Conservation (phyloP, 2,888 invertebrate genomes). For the Temnothorax rugatulus region DNA sequence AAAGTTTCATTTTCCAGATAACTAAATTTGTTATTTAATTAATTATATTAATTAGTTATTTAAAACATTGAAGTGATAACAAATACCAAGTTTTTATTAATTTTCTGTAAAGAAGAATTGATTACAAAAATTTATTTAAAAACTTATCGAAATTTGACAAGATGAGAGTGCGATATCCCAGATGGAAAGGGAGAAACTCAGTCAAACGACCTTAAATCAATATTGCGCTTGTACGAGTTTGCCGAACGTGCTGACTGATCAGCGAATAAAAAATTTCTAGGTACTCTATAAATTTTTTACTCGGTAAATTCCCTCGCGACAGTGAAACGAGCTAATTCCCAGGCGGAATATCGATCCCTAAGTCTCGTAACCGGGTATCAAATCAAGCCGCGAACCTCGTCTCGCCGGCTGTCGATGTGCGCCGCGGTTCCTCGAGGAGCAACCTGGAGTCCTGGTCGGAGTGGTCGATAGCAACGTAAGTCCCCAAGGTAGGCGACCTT, state of each 20-base stretch:
- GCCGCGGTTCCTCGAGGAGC: conserved; percentile 41
- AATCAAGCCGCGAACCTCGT: conserved; percentile 13
- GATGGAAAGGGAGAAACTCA: not conserved
- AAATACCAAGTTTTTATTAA: not conserved
- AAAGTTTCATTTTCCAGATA: not conserved
- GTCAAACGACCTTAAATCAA: not conserved
- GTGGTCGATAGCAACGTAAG: conserved; percentile 21
- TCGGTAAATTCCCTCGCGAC: not conserved
- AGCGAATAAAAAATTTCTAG: not conserved
- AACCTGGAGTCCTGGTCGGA: conserved; percentile 14
- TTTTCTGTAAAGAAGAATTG: not conserved
- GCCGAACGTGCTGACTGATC: not conserved
- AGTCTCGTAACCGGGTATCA: not conserved
- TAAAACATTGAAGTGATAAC: not conserved
- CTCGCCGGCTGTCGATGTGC: conserved; percentile 48
- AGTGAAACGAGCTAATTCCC: conserved; percentile 5
- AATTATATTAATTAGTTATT: conserved; percentile 1
- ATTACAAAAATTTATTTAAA: not conserved
- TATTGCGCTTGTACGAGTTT: not conserved
- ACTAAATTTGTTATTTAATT: not conserved
- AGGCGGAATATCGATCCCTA: not conserved
- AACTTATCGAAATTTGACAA: not conserved
- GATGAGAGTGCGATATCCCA: not conserved
- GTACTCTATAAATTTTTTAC: not conserved
- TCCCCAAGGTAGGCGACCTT: conserved; percentile 33